A percentile compares a stretch with the other conserved stretches of the same genome.
Conservation (phyloP, 1,140 invertebrate genomes). For the Drosophila albomicans region DNA sequence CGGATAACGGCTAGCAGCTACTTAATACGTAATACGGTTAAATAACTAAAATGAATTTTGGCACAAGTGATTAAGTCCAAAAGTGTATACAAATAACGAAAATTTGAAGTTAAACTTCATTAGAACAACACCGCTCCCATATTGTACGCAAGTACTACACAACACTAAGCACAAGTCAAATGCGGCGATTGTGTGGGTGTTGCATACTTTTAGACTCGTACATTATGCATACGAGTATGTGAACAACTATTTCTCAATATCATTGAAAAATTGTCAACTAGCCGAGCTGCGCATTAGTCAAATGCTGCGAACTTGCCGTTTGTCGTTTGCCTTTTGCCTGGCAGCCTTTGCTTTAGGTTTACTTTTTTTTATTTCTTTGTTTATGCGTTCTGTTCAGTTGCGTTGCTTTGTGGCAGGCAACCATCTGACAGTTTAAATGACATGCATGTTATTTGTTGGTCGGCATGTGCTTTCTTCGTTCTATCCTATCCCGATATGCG, state of each 20-base stretch:
- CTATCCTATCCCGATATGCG: conserved; percentile 10
- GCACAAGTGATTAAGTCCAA: no score
- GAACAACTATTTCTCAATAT: conserved; percentile 76
- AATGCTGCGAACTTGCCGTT: conserved; percentile 47
- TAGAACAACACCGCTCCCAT: no score
- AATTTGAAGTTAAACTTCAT: no score
- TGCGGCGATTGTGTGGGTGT: background rate
- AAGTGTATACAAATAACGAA: no score
- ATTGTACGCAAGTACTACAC: background rate
- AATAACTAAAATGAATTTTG: no score
- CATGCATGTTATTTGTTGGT: conserved; percentile 58
- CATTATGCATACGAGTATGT: conserved; percentile 22
- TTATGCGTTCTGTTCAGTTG: conserved; percentile 2
- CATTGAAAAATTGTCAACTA: conserved; percentile 68
- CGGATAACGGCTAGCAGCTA: background rate
- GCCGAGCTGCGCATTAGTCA: conserved; percentile 68
- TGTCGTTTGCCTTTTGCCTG: conserved; percentile 23
- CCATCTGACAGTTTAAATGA: conserved; percentile 66
- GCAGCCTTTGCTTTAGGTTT: conserved; percentile 4
- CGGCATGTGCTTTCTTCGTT: background rate
- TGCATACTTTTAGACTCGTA: background rate
- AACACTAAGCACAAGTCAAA: background rate
- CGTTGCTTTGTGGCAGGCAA: conserved; percentile 49
- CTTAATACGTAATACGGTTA: background rate
- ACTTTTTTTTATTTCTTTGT: conserved; percentile 6